Base-by-base conservation (phyloP, 2,113 vertebrate species). In the Corythornis madagascariensis region DNA sequence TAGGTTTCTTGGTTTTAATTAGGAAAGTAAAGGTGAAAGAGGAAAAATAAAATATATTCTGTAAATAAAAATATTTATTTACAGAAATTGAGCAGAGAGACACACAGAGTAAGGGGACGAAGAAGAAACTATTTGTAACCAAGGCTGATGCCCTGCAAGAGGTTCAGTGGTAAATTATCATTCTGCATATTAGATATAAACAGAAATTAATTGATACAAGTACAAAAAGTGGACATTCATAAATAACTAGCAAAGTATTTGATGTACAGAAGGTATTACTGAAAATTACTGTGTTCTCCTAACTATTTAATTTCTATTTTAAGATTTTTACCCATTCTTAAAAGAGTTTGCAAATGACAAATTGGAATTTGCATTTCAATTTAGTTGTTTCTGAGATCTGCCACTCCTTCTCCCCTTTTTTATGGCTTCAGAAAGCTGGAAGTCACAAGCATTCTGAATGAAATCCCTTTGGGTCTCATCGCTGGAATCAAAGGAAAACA, bases 391-490 rank as follows among this genome's bases (percentile, higher is more conserved):
- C 48, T 66, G 28, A 73, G 60, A 16, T 56, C 70, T 74, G 40
- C 24, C 16, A 48, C 21, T 40, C 33, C 38, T 83, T 4, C 28
- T 82, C n/a, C 17, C 60, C 33, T 48, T 61, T 57, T 60, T 31
- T 26, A 16, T 14, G 61, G 35, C n/a, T 83, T 89, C 60, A 57
- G 64, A 89, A 73, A 85, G 64, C 78, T 78, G 60, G 45, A 92
- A 77, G 40, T 89, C 75, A 61, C 26, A 48, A 33, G 10, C 4
- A 2, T 61, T 77, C 50, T 33, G 40, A 91, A 91, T 42, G 10
- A 74, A 95, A 94, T 74, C 83, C 84, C 89, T 91, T 83, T 83
- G 79, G 61, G 69, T 83, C 69, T 88, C 85, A 77, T 95, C 5
- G 16, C 50, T 80, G 48, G 87, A 89, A 93, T 91, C 85, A 87